Percentiles rank a stretch among this genome's conserved stretches.
Conservation (phyloP, 2,888 invertebrate genomes). For the Himalopsyche japonica region DNA sequence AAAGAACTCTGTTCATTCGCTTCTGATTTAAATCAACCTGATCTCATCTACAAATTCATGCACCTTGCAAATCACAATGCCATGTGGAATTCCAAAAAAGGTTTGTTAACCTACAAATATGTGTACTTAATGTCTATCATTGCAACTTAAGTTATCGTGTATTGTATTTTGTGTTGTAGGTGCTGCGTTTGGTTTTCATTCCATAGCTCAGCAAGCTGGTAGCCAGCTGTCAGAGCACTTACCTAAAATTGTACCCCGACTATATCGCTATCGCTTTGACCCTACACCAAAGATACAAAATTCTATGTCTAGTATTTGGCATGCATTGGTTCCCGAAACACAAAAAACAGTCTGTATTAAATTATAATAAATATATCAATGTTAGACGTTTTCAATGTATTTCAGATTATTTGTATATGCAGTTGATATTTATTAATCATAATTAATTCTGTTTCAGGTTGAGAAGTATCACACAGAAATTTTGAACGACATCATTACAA, state of each 20-base stretch:
- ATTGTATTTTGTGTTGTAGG: constrained; percentile 55
- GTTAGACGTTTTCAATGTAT: not conserved
- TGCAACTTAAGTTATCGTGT: not conserved
- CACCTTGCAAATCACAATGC: constrained; percentile 93
- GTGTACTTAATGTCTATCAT: not conserved
- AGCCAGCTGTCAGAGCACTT: constrained; percentile 81
- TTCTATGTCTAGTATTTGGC: constrained; percentile 95
- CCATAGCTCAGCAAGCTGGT: constrained; percentile 81
- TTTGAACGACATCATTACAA: constrained; percentile 75
- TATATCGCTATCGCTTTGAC: constrained; percentile 89
- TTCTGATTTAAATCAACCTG: constrained; percentile 92
- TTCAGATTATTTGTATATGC: not conserved
- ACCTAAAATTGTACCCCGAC: constrained; percentile 82
- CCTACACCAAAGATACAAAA: constrained; percentile 90
- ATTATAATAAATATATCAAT: not conserved
- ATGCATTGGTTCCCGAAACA: constrained; percentile 82
- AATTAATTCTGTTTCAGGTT: constrained; percentile 58
- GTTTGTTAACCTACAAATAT: constrained; percentile 44
- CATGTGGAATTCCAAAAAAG: constrained; percentile 91
- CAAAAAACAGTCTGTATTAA: constrained; percentile 71
- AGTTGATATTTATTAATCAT: constrained; percentile 12
- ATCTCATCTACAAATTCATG: constrained; percentile 94
- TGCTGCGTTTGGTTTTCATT: constrained; percentile 90
- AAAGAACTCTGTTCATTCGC: constrained; percentile 92
- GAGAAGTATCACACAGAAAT: constrained; percentile 82